phyloP scores from a whole-genome alignment of 2,797 vertebrate species.

The Lemur catta region DNA sequence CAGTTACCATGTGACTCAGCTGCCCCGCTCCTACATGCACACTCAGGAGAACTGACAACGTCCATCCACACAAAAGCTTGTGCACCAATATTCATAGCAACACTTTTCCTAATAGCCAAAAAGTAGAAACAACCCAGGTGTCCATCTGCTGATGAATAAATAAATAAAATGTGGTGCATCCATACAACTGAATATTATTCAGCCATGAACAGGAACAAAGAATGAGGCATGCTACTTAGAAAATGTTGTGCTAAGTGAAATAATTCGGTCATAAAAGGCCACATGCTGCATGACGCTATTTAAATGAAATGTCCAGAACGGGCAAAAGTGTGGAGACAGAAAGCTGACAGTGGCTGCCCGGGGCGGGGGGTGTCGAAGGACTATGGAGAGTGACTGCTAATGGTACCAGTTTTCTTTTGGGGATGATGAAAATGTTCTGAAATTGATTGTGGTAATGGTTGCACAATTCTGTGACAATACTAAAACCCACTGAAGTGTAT shows the following conservation, averaged over 20 bases:
- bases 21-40: not conserved
- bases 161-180: not conserved
- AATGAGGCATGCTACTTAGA: not conserved
- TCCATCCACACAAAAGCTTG: not conserved
- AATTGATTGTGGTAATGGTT: not conserved
- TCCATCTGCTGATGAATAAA: not conserved
- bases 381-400: not conserved
- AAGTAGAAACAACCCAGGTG: not conserved
- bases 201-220: not conserved
- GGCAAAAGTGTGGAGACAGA: not conserved
- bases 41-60: not conserved
- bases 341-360: not conserved
- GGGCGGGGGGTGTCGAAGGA: not conserved
- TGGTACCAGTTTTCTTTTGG: not conserved
- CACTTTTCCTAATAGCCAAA: not conserved
- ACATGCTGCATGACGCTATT: not conserved
- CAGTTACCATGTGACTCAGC: not conserved
- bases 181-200: not conserved
- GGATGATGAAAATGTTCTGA: not conserved
- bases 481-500: not conserved
- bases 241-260: not conserved
- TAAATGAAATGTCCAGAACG: not conserved
- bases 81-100: not conserved
- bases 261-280: not conserved
- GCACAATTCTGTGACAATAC: not conserved